Conservation (phyloP, 2,888 invertebrate species). For the Andricus curvator region DNA sequence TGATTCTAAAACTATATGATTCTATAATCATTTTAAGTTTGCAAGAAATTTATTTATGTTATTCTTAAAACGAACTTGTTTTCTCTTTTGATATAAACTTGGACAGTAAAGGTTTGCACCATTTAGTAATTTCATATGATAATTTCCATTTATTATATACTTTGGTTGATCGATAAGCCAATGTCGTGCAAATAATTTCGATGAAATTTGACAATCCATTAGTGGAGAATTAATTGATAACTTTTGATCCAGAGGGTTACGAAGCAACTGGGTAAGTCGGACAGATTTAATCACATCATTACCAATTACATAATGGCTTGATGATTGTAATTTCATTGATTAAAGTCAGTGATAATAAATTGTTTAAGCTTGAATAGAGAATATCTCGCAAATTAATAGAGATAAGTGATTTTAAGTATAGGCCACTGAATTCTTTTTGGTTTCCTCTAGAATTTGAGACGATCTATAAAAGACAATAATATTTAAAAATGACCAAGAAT, state of each 20-base stretch:
- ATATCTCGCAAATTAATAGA: too few relatives aligned
- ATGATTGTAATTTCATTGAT: neutral
- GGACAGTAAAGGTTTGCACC: neutral
- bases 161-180: neutral
- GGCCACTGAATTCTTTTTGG: too few relatives aligned
- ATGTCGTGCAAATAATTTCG: neutral
- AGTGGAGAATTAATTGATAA: too few relatives aligned
- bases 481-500: too few relatives aligned
- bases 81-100: neutral
- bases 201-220: neutral
- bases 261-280: neutral
- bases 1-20: too few relatives aligned
- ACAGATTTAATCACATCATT: neutral
- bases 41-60: neutral
- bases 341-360: neutral
- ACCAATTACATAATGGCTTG: too few relatives aligned
- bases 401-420: too few relatives aligned
- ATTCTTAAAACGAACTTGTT: neutral
- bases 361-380: neutral
- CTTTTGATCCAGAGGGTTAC: neutral
- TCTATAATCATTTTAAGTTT: too few relatives aligned
- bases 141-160: neutral
- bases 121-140: neutral
- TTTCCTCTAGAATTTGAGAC: too few relatives aligned
- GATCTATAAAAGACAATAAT: too few relatives aligned